phyloP scores from a whole-genome alignment of 2,113 vertebrate genomes.

The Rhadina sibilatrix region DNA sequence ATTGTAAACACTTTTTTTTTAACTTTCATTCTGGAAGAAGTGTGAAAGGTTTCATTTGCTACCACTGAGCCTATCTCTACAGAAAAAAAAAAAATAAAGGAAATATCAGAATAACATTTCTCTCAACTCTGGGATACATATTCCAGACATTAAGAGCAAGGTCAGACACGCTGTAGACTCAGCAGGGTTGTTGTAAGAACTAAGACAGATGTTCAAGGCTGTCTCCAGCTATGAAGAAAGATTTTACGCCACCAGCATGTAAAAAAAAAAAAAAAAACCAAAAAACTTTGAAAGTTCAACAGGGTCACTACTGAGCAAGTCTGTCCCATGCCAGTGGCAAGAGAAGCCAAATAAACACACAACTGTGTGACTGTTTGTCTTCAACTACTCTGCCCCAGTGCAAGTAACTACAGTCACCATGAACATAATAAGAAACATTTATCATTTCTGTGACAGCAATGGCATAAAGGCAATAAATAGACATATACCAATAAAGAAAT shows the following conservation, averaged over 20 bases:
- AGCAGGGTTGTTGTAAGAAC: background rate
- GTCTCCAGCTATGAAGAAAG: slow-evolving; percentile 17
- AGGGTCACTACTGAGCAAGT: background rate
- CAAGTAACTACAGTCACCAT: background rate
- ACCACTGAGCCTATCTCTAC: background rate
- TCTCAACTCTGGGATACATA: background rate
- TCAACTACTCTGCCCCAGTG: background rate
- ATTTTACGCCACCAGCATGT: background rate
- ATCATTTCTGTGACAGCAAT: background rate
- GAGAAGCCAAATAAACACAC: background rate
- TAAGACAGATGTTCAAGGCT: slow-evolving; percentile 18
- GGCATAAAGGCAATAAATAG: background rate
- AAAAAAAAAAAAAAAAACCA: slow-evolving; percentile 10
- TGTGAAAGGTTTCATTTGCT: background rate
- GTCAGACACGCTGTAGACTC: background rate
- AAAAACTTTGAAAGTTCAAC: background rate
- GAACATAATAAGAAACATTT: background rate
- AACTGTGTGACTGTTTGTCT: background rate
- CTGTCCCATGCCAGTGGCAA: background rate
- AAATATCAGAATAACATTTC: background rate
- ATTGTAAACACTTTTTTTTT: background rate
- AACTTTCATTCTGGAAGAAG: background rate
- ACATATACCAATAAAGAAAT: background rate
- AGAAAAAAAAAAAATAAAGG: background rate
- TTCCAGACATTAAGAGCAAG: slow-evolving; percentile 1